These are phyloP conservation scores for Timema cristinae DNA, from an alignment of 2,888 invertebrate species.

Conservation along the genomic window DNA sequence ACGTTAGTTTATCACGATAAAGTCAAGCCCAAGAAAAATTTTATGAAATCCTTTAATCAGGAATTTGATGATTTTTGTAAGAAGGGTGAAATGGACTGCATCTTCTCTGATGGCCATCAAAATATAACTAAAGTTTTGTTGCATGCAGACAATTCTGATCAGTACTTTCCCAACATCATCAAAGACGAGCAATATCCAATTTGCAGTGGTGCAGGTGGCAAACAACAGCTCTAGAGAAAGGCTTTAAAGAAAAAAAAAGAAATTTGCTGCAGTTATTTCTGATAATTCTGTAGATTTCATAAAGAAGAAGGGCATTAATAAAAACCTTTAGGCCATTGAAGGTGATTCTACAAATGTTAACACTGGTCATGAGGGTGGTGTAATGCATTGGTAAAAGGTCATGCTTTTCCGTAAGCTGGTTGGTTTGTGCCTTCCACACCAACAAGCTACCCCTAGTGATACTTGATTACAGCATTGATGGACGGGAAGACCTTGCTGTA, in stretches of 20 bases:
- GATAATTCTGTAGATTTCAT: constrained; percentile 13
- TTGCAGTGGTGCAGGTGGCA: neutral
- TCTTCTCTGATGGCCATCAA: constrained; percentile 15
- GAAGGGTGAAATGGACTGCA: neutral
- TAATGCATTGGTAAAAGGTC: neutral
- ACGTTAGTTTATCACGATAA: constrained; percentile 10
- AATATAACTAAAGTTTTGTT: constrained; percentile 10
- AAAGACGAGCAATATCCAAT: constrained; percentile 7
- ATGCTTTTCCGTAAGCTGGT: neutral
- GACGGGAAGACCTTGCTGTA: too few species aligned
- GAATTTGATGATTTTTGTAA: too few species aligned
- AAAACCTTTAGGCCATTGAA: constrained; percentile 15
- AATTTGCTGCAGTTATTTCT: constrained; percentile 16
- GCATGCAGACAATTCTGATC: constrained; percentile 17
- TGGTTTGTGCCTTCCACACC: neutral
- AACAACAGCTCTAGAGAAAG: neutral
- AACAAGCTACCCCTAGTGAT: too few species aligned
- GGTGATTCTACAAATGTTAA: neutral
- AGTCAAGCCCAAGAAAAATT: constrained; percentile 12
- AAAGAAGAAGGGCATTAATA: constrained; percentile 16
- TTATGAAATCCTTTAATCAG: too few species aligned
- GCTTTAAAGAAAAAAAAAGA: neutral
- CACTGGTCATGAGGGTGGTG: neutral
- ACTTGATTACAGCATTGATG: too few species aligned
- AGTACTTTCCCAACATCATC: constrained; percentile 6